These are phyloP conservation scores for Babylonia areolata DNA, from an alignment of 1,140 invertebrate genomes.

Conservation along the genomic window DNA sequence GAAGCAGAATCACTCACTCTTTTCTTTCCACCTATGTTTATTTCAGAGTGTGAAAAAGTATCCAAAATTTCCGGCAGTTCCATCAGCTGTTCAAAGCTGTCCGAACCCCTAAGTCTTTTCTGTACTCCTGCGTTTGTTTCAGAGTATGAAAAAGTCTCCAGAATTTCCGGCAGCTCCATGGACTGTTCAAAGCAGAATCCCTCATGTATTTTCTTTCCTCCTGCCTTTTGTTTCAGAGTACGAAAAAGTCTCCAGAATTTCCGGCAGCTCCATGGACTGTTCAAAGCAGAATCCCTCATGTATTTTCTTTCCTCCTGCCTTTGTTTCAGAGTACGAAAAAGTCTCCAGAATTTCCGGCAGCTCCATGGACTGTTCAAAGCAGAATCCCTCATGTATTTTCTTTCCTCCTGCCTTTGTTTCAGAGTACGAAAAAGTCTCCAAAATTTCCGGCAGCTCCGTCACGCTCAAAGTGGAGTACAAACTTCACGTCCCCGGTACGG, in stretches of 20 bases:
- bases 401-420: no score
- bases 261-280: neutral
- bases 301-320: no score
- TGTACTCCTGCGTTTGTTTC: no score
- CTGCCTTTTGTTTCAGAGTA: slow-evolving; percentile 38
- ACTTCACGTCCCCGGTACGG: slow-evolving; percentile 50
- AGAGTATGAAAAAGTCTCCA: neutral
- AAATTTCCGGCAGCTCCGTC: slow-evolving; percentile 49
- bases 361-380: slow-evolving; percentile 37
- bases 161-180: neutral
- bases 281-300: neutral
- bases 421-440: slow-evolving; percentile 49
- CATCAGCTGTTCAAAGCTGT: no score
- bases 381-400: no score
- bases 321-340: slow-evolving; percentile 46
- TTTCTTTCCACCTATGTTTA: no score
- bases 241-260: neutral
- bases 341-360: slow-evolving; percentile 46
- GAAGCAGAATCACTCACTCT: neutral
- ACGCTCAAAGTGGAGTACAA: slow-evolving; percentile 50
- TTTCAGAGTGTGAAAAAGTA: slow-evolving; percentile 30
- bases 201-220: no score
- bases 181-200: neutral
- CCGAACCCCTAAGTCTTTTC: no score
- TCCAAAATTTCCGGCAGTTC: neutral